A percentile compares a stretch with the other conserved stretches of the same genome.
phyloP scores from a whole-genome alignment of 2,888 invertebrate species.

The Hirtodrosophila histrioides region DNA sequence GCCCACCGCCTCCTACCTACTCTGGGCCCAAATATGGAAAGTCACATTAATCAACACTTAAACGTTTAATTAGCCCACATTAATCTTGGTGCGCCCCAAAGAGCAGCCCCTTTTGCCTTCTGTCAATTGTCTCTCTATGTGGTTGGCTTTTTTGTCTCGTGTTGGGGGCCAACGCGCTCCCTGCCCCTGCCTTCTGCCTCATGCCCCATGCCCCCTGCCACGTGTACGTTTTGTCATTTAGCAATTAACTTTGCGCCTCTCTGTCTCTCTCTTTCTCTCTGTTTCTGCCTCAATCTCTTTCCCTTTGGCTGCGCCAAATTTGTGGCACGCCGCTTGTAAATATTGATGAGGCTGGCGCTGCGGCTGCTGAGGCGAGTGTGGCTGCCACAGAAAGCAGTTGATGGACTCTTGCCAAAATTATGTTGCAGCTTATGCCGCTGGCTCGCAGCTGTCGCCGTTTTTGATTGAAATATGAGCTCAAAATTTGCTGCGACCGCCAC shows the following conservation, averaged over 20 bases:
- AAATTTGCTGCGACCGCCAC: conserved; percentile 40
- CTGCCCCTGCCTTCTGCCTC: conserved; percentile 11
- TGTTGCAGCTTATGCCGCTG: conserved; percentile 76
- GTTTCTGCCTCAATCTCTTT: background rate
- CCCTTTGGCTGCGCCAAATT: conserved; percentile 61
- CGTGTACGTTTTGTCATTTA: conserved; percentile 75
- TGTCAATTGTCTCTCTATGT: conserved; percentile 49
- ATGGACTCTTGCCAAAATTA: conserved; percentile 80
- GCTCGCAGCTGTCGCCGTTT: conserved; percentile 76
- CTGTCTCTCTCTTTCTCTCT: background rate
- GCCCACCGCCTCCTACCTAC: background rate
- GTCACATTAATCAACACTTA: conserved; percentile 80
- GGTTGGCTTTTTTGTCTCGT: conserved; percentile 25
- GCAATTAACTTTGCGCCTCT: conserved; percentile 73
- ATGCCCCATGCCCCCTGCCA: background rate
- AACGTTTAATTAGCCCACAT: conserved; percentile 78
- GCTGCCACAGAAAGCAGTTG: conserved; percentile 46
- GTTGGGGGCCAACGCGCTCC: too few relatives aligned
- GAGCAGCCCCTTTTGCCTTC: conserved; percentile 24
- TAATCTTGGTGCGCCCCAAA: conserved; percentile 58
- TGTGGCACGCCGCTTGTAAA: conserved; percentile 77
- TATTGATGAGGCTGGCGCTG: conserved; percentile 71
- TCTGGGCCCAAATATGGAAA: conserved; percentile 52
- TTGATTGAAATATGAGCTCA: conserved; percentile 76
- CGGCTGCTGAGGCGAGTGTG: conserved; percentile 18